Conservation (phyloP, 2,113 vertebrate species). For the Ptyas mucosa region DNA sequence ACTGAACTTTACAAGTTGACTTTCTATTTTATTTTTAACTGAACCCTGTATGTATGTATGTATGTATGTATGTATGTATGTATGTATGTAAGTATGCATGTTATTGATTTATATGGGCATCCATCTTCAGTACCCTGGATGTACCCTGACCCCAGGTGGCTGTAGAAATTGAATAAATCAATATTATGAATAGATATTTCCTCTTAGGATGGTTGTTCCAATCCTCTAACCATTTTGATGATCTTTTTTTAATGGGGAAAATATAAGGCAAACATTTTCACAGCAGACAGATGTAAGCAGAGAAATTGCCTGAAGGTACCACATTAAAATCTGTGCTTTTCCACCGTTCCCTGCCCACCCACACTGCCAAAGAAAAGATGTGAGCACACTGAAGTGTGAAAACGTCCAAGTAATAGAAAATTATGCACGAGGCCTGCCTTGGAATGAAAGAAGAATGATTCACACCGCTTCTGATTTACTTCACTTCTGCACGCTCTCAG, state of each 20-base stretch:
- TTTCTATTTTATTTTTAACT: background rate
- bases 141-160: background rate
- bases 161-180: background rate
- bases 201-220: background rate
- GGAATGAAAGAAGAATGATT: background rate
- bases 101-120: background rate
- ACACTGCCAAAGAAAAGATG: background rate
- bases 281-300: background rate
- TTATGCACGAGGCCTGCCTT: background rate
- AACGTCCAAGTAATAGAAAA: background rate
- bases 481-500: background rate
- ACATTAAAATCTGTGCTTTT: background rate
- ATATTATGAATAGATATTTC: background rate
- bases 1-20: background rate
- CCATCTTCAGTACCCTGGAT: background rate
- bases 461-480: background rate
- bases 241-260: background rate
- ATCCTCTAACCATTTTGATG: background rate
- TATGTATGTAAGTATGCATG: background rate
- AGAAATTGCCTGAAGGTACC: background rate
- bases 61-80: background rate
- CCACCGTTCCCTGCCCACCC: background rate
- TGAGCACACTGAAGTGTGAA: background rate
- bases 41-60: background rate
- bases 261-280: background rate